Evolutionary conservation across 2,113 vertebrate species (phyloP).

Genomic region (Burhinus oedicnemus): DNA sequence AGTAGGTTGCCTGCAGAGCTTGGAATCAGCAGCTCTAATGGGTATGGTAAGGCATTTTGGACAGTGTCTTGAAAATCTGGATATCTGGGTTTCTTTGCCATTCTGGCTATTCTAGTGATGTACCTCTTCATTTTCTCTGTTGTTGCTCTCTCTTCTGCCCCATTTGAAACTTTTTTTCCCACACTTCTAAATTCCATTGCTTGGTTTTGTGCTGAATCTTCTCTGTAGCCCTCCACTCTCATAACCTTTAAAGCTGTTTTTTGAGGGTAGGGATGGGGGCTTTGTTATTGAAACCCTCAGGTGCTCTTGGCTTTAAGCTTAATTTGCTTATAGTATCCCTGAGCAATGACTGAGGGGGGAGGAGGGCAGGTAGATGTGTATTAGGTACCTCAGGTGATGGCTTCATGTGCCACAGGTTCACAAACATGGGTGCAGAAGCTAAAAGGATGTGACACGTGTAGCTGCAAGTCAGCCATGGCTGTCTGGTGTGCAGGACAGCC

Average conservation of each 20-base stretch:
- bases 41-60: neutral
- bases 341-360: neutral
- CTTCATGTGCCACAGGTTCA: neutral
- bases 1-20: neutral
- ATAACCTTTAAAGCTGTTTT: neutral
- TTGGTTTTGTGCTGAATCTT: neutral
- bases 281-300: neutral
- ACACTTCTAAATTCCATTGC: neutral
- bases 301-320: neutral
- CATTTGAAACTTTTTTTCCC: neutral
- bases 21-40: neutral
- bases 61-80: neutral
- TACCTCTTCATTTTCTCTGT: neutral
- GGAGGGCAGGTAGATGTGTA: neutral
- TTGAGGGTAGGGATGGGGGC: neutral
- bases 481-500: neutral
- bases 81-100: neutral
- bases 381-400: neutral
- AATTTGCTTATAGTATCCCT: neutral
- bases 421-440: neutral
- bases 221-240: neutral
- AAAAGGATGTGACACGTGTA: neutral
- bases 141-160: accelerated
- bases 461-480: neutral
- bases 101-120: neutral